phyloP scores from a whole-genome alignment of 2,113 vertebrate genomes.

The Gila orcuttii region DNA sequence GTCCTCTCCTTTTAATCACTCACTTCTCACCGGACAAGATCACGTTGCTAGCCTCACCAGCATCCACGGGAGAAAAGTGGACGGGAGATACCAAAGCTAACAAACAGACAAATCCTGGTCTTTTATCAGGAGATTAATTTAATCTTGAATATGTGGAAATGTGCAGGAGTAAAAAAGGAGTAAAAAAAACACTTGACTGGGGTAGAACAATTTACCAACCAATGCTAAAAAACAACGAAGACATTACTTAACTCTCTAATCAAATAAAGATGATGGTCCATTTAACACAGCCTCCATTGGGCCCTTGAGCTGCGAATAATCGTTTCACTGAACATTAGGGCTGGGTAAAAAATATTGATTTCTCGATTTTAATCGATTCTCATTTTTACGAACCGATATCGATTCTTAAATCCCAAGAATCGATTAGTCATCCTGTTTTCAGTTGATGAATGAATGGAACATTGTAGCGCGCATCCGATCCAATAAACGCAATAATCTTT shows the following conservation, averaged over 20 bases:
- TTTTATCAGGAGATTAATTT: conserved; percentile 41
- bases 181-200: conserved; percentile 5
- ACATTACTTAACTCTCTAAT: conserved; percentile 26
- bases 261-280: conserved; percentile 20
- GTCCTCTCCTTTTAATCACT: conserved; percentile 49
- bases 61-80: conserved; percentile 15
- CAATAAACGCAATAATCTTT: too few species aligned
- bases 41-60: background rate
- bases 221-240: conserved; percentile 14
- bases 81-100: background rate
- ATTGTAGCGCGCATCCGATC: too few species aligned
- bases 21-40: conserved; percentile 30
- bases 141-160: background rate
- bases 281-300: background rate
- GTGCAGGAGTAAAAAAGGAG: background rate
- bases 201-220: conserved; percentile 25
- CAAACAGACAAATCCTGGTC: background rate
- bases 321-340: conserved; percentile 20
- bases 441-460: too few species aligned
- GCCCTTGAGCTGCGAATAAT: conserved; percentile 19
- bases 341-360: too few species aligned
- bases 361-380: too few species aligned
- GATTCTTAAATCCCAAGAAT: too few species aligned
- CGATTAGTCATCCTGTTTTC: too few species aligned
- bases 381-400: too few species aligned